Evolutionary conservation across 2,113 vertebrate genomes (phyloP).

Genomic region (Agelaius tricolor): DNA sequence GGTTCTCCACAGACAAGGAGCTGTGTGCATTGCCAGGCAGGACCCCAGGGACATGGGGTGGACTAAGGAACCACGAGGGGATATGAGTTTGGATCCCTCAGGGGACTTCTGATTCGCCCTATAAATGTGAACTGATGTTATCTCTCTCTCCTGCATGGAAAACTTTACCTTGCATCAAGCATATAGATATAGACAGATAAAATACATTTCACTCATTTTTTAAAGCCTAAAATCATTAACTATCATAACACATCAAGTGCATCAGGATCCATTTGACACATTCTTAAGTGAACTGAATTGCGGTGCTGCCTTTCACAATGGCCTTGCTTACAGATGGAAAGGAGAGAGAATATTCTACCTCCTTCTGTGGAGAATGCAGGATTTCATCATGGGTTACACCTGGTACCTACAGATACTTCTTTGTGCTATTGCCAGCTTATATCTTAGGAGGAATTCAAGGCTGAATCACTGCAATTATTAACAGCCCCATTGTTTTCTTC

Average conservation of each 20-base stretch:
- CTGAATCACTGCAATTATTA: not conserved
- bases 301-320: not conserved
- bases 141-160: not conserved
- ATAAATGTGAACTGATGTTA: not conserved
- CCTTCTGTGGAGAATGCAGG: not conserved
- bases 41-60: not conserved
- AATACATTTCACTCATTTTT: not conserved
- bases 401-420: not conserved
- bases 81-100: not conserved
- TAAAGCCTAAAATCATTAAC: not conserved
- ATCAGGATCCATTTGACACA: not conserved
- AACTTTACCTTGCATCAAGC: not conserved
- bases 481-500: not conserved
- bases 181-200: not conserved
- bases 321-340: not conserved
- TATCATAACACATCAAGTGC: not conserved
- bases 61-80: not conserved
- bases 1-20: fast-evolving
- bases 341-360: not conserved
- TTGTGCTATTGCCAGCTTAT: not conserved
- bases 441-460: not conserved
- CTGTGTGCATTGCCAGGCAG: not conserved
- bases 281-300: not conserved
- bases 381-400: not conserved
- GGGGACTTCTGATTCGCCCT: not conserved